Conservation (phyloP, 2,888 invertebrate species). For the Emmelina monodactyla region DNA sequence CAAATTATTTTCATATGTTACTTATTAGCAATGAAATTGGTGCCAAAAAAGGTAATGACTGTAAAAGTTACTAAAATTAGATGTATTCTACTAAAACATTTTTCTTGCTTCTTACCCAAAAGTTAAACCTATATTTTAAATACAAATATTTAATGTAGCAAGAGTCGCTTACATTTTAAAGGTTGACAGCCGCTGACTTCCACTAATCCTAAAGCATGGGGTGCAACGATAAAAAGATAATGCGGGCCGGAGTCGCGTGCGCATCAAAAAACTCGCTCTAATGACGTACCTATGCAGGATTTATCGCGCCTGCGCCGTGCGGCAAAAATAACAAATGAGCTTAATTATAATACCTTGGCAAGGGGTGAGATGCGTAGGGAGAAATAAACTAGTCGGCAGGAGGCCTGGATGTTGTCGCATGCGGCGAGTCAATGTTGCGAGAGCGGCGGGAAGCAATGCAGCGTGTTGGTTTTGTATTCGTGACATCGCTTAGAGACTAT, state of each 20-base stretch:
- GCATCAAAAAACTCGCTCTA: conserved; percentile 51
- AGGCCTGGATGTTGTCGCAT: conserved; percentile 33
- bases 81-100: no score
- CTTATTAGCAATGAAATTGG: no score
- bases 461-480: no score
- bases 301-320: conserved; percentile 58
- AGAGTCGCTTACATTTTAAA: no score
- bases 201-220: conserved; percentile 53
- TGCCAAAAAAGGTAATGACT: no score
- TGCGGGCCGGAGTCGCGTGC: conserved; percentile 56
- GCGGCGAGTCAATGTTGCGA: conserved; percentile 49
- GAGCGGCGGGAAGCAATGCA: no score
- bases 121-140: no score
- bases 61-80: no score
- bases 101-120: no score
- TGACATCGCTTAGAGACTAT: no score
- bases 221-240: conserved; percentile 65
- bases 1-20: no score
- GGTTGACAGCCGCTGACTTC: conserved; percentile 23
- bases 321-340: conserved; percentile 50
- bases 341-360: conserved; percentile 58
- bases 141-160: no score
- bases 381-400: conserved; percentile 48
- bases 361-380: conserved; percentile 27
- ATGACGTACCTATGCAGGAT: conserved; percentile 49